Evolutionary conservation across 2,888 invertebrate genomes (phyloP).

Genomic region (Sylvicola cinctus): DNA sequence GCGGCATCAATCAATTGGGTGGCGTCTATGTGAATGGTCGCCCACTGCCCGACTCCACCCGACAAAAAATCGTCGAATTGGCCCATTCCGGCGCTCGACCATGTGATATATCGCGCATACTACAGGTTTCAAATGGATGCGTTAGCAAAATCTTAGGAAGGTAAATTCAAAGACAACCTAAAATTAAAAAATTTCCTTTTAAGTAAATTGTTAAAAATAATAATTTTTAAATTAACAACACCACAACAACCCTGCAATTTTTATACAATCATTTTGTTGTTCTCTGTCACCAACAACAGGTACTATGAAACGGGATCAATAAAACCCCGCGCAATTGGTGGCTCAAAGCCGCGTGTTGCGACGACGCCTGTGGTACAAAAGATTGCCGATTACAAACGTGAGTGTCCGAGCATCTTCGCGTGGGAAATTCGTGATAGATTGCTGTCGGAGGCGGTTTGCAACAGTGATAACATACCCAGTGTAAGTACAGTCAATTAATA

Average conservation of each 20-base stretch:
- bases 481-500: conserved; percentile 74
- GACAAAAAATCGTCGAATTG: conserved; percentile 84
- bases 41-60: conserved; percentile 82
- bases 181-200: conserved; percentile 13
- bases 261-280: too few relatives aligned
- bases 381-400: conserved; percentile 86
- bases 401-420: conserved; percentile 94
- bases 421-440: conserved; percentile 95
- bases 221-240: too few relatives aligned
- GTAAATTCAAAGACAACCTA: conserved; percentile 27
- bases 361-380: conserved; percentile 84
- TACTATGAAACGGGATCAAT: conserved; percentile 97
- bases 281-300: conserved; percentile 32
- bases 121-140: conserved; percentile 97
- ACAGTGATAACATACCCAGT: conserved; percentile 90
- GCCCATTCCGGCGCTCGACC: conserved; percentile 88
- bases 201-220: too few relatives aligned
- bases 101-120: conserved; percentile 93
- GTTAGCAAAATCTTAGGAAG: conserved; percentile 96
- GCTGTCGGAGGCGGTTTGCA: conserved; percentile 82
- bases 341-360: conserved; percentile 86
- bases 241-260: too few relatives aligned
- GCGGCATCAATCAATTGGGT: conserved; percentile 96
- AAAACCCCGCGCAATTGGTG: conserved; percentile 85
- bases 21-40: conserved; percentile 96